These are phyloP conservation scores for Gryllus longicercus DNA, from an alignment of 2,888 invertebrate species.

Conservation along the genomic window DNA sequence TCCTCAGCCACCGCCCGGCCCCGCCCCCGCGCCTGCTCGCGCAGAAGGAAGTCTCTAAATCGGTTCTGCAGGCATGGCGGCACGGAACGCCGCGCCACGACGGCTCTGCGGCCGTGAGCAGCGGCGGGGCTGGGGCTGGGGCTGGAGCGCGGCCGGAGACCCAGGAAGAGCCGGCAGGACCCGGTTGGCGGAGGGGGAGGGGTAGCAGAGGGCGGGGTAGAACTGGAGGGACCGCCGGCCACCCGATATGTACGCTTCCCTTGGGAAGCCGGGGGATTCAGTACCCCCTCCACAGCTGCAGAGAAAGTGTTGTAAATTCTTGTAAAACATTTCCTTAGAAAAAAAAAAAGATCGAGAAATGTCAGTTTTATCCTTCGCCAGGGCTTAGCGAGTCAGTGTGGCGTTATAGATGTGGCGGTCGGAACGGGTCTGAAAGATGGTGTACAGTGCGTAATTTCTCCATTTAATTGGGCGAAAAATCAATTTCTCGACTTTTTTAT, in stretches of 20 bases:
- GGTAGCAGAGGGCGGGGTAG: background rate
- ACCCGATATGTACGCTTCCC: background rate
- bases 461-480: too few species aligned
- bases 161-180: too few species aligned
- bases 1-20: background rate
- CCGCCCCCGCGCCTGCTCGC: background rate
- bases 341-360: background rate
- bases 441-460: too few species aligned
- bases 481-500: too few species aligned
- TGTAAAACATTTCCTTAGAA: constrained; percentile 1
- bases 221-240: background rate
- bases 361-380: background rate
- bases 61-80: background rate
- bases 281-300: background rate
- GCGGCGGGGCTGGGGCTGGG: too few species aligned
- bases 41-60: constrained; percentile 8
- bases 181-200: background rate
- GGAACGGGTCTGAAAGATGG: background rate
- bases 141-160: too few species aligned
- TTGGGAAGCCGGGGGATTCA: background rate
- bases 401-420: background rate
- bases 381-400: background rate
- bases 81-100: too few species aligned
- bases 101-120: too few species aligned
- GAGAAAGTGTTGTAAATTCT: constrained; percentile 17